Conservation (phyloP, 2,888 invertebrate genomes). For the Eudasyphora cyanicolor region DNA sequence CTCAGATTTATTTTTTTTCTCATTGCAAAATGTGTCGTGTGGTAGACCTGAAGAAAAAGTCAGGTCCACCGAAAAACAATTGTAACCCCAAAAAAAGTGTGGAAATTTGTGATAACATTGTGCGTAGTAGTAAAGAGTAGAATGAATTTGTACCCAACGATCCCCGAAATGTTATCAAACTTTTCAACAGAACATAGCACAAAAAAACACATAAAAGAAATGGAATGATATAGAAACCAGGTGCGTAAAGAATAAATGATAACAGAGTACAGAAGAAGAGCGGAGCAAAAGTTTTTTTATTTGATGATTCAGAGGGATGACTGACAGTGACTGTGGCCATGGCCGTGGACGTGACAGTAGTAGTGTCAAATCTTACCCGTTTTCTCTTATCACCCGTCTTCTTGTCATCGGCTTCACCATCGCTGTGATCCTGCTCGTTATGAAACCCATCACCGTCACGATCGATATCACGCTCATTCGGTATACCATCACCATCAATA, state of each 20-base stretch:
- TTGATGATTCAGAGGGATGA: too few species aligned
- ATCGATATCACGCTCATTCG: constrained; percentile 73
- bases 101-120: not conserved
- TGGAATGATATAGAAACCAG: not conserved
- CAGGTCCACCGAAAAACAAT: not conserved
- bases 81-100: not conserved
- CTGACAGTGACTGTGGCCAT: not conserved
- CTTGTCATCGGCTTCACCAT: constrained; percentile 62
- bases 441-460: constrained; percentile 71
- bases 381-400: not conserved
- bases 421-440: constrained; percentile 69
- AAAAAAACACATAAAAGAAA: not conserved
- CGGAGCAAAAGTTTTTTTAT: too few species aligned
- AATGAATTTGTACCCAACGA: constrained; percentile 10
- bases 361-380: constrained; percentile 28
- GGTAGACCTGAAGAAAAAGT: too few species aligned
- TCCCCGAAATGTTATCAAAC: not conserved
- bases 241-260: not conserved
- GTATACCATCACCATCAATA: constrained; percentile 68
- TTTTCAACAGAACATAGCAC: not conserved
- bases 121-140: not conserved
- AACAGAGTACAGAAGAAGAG: not conserved
- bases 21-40: not conserved
- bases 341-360: not conserved
- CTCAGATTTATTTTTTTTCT: constrained; percentile 19